These are phyloP conservation scores for Enteromius mattozi DNA, from an alignment of 2,797 vertebrate genomes.

Conservation along the genomic window DNA sequence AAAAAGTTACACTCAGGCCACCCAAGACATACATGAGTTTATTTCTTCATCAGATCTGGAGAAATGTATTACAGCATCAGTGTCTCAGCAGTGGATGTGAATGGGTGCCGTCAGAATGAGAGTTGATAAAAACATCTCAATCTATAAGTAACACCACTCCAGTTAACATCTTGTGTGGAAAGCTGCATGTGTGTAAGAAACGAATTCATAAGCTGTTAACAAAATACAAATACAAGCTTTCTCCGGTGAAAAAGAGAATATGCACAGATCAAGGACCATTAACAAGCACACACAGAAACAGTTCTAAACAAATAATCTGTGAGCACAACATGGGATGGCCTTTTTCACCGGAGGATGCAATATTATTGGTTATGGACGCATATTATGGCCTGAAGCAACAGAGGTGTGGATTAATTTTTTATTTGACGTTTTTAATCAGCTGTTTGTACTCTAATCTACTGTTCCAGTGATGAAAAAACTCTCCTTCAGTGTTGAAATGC, in stretches of 20 bases:
- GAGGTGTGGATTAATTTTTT: neutral
- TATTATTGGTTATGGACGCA: neutral
- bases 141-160: neutral
- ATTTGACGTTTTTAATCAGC: neutral
- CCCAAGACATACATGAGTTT: neutral
- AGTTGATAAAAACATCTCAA: neutral
- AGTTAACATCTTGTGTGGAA: neutral
- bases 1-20: neutral
- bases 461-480: neutral
- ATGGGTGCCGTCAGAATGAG: neutral
- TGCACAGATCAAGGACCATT: neutral
- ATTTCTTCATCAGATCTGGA: neutral
- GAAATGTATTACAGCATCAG: neutral
- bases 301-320: neutral
- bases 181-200: neutral
- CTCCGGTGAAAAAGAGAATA: neutral
- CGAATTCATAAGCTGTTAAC: neutral
- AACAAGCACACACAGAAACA: neutral
- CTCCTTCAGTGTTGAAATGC: neutral
- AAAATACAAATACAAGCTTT: neutral
- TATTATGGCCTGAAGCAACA: neutral
- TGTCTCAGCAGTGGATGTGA: neutral
- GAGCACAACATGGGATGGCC: neutral
- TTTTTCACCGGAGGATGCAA: neutral
- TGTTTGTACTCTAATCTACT: neutral